Percentiles rank a stretch among this genome's conserved stretches.
These are phyloP conservation scores for Gadus chalcogrammus DNA, from an alignment of 2,113 vertebrate genomes.

Conservation along the genomic window DNA sequence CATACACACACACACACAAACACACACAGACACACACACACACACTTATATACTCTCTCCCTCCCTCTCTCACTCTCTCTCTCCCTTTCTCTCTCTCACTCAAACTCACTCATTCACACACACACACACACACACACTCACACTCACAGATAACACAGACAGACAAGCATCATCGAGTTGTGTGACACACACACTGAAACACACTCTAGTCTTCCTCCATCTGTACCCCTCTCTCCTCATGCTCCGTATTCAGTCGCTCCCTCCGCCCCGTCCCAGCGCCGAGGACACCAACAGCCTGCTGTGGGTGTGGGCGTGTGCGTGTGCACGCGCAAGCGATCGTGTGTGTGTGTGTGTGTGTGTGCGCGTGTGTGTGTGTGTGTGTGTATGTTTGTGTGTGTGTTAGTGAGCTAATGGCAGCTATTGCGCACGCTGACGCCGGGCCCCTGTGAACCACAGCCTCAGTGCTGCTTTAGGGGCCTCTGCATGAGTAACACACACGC, in stretches of 20 bases:
- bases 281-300: slow-evolving; percentile 61
- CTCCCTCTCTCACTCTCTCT: no score
- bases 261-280: slow-evolving; percentile 45
- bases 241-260: slow-evolving; percentile 40
- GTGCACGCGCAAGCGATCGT: not conserved
- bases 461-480: slow-evolving; percentile 34
- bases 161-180: not conserved
- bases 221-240: slow-evolving; percentile 35
- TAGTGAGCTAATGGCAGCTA: slow-evolving; percentile 40
- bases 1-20: slow-evolving; percentile 5
- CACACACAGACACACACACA: not conserved
- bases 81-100: no score
- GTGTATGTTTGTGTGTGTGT: slow-evolving; percentile 4
- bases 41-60: not conserved
- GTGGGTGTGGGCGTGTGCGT: slow-evolving; percentile 24
- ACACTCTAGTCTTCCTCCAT: slow-evolving; percentile 27
- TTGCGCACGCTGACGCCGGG: slow-evolving; percentile 43
- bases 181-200: not conserved
- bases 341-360: not conserved
- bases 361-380: slow-evolving; percentile 15
- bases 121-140: not conserved
- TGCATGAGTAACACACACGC: slow-evolving; percentile 36
- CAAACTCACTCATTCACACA: not conserved
- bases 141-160: not conserved
- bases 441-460: slow-evolving; percentile 30